phyloP scores from a whole-genome alignment of 2,113 vertebrate species.

The Fukomys damarensis region DNA sequence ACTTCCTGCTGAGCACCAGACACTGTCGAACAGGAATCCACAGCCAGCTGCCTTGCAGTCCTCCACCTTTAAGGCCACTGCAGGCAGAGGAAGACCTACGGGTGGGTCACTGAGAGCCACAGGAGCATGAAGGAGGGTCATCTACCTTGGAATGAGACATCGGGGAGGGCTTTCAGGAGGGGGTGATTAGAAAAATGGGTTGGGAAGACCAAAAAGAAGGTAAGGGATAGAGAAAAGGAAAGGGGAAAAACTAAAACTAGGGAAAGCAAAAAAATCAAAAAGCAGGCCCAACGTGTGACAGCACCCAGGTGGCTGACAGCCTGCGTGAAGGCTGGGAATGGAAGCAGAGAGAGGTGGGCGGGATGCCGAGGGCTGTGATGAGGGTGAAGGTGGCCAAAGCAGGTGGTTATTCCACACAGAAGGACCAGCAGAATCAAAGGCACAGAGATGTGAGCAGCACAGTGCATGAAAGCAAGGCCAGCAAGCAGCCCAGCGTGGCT shows the following conservation, averaged over 20 bases:
- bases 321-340: not conserved
- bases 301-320: not conserved
- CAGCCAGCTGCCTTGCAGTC: not conserved
- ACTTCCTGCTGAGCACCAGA: not conserved
- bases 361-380: not conserved
- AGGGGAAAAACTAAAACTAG: not conserved
- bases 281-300: not conserved
- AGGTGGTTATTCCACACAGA: not conserved
- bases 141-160: not conserved
- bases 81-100: fast-evolving
- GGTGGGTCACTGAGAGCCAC: not conserved
- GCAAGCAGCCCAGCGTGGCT: not conserved
- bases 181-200: not conserved
- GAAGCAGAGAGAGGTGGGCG: not conserved
- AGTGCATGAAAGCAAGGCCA: not conserved
- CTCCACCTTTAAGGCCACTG: not conserved
- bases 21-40: not conserved
- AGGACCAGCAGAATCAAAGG: not conserved
- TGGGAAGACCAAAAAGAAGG: not conserved
- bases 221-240: not conserved
- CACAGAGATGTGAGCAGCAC: not conserved
- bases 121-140: not conserved
- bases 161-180: not conserved
- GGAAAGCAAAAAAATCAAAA: not conserved
- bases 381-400: not conserved